phyloP scores from a whole-genome alignment of 2,797 vertebrate genomes.

The Scolopax rusticola region DNA sequence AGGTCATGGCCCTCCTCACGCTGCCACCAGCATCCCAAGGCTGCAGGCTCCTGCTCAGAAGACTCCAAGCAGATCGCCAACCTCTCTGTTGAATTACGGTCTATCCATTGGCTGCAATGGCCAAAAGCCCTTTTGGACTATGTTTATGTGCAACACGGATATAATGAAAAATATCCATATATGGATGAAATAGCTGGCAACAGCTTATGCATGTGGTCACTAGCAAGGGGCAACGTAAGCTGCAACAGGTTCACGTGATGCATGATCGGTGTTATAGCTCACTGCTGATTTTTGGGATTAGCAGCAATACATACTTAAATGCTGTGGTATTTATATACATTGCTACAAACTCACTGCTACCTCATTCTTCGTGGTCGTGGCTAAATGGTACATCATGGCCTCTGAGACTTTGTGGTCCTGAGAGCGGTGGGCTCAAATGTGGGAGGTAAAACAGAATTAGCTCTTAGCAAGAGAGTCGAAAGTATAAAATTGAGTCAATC shows the following conservation, averaged over 20 bases:
- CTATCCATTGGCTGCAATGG: not conserved
- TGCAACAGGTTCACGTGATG: not conserved
- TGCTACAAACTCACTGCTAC: not conserved
- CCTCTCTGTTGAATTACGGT: not conserved
- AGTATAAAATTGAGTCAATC: not conserved
- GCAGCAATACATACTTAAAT: not conserved
- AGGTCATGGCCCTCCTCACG: rapidly evolving
- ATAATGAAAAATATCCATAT: too few relatives aligned
- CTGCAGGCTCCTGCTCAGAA: not conserved
- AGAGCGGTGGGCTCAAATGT: not conserved
- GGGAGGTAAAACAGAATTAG: constrained; percentile 5
- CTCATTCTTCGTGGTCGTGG: not conserved
- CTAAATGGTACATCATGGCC: not conserved
- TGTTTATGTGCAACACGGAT: not conserved
- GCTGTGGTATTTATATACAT: not conserved
- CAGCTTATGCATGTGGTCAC: not conserved
- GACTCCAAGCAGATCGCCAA: not conserved
- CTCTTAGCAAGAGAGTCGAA: not conserved
- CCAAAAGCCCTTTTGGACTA: not conserved
- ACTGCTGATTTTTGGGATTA: not conserved
- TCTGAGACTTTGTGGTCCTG: not conserved
- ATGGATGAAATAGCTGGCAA: not conserved
- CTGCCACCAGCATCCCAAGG: not conserved
- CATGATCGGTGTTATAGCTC: not conserved
- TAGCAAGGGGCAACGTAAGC: not conserved